Base-by-base conservation (phyloP, 1,140 invertebrate genomes). In the Gonioctena quinquepunctata region DNA sequence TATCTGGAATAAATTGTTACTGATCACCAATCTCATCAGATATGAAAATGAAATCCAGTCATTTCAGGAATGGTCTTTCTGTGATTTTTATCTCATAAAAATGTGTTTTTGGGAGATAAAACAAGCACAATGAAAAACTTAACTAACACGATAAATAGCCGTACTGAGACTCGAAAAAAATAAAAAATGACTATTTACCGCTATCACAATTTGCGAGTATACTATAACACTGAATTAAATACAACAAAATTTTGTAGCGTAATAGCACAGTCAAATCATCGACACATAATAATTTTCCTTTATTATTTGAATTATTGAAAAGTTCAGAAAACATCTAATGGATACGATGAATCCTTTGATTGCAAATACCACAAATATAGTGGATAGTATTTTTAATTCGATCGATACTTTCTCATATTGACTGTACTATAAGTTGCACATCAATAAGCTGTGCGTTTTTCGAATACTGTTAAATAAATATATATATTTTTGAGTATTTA, bases 191-290 rank as follows among this genome's bases (percentile, higher is more conserved):
- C 71, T 66, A 73, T 73, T 75, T 70, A 72, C 71, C 77, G 71
- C 72, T 79, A 79, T 79, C 78, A 79, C 78, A 79, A 72, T 70
- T 76, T 74, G 71, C 76, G 75, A 78, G 76, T 78, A 79, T 79
- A 63, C 77, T 67, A 71, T 69, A 71, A 65, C 4, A 42, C 60
- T 16, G 26, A 62, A 62, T 64, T 71, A 63, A 56, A 67, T 69
- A 72, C 71, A 71, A 57, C n/a, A 66, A 67, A 42, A 54, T 16
- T 11, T 42, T n/a, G 33, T 42, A 42, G 33, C 13, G 33, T 7
- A 42, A 42, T n/a, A 42, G 33, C 16, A n/a, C 33, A 42, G 33
- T 42, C 33, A 42, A 42, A 42, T 42, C 19, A 54, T 54, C 33
- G 52, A 16, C 52, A 54, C n/a, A 22, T 54, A 54, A 54, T 54